phyloP scores from a whole-genome alignment of 2,888 invertebrate genomes.

The Caenorhabditis sp. region DNA sequence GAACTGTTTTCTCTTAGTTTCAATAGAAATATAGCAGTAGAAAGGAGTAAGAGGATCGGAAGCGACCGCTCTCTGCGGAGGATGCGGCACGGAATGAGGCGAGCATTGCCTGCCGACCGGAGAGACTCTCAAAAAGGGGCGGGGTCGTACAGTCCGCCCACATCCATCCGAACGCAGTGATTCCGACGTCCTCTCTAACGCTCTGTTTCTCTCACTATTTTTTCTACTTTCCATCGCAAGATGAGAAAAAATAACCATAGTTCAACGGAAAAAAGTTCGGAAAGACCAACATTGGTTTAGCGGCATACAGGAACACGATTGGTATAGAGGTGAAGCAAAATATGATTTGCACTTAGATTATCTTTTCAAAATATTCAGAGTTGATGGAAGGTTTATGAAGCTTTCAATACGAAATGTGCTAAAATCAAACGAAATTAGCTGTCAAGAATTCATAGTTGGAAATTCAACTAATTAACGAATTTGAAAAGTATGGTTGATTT shows the following conservation, averaged over 20 bases:
- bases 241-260: conserved; percentile 25
- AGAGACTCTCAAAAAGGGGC: conserved; percentile 44
- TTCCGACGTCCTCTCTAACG: conserved; percentile 34
- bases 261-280: conserved; percentile 32
- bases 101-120: conserved; percentile 51
- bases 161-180: conserved; percentile 36
- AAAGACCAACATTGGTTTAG: not conserved
- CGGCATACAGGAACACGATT: not conserved
- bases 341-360: no score
- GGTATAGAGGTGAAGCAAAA: no score
- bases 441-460: no score
- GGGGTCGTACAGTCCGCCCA: conserved; percentile 65
- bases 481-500: no score
- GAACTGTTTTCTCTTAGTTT: conserved; percentile 31
- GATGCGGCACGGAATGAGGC: conserved; percentile 49
- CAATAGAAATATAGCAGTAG: conserved; percentile 1
- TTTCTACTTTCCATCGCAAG: conserved; percentile 2
- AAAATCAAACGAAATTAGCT: no score
- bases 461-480: no score
- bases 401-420: no score
- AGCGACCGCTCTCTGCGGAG: conserved; percentile 38
- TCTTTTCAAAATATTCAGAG: no score
- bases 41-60: conserved; percentile 28
- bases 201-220: conserved; percentile 28
- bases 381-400: no score